Base-by-base conservation (phyloP, 2,888 invertebrate species). In the Julus scanicus region DNA sequence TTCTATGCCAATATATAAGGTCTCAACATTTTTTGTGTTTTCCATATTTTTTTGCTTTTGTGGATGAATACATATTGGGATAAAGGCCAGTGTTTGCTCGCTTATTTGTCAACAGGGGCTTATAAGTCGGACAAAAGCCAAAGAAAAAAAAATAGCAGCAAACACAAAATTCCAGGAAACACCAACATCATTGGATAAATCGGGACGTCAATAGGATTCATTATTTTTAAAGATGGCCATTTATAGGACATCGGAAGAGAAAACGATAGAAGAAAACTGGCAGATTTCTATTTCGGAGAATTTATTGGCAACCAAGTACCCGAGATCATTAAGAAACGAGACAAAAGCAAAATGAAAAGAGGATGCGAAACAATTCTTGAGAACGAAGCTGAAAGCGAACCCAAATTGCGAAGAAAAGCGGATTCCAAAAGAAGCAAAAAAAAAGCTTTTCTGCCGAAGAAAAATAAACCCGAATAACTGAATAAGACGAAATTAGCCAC, bases 181-280 rank as follows among this genome's bases (percentile, higher is more conserved):
- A 29, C 71, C 20, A 71, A 71, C 71, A 71, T 71, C 8, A 29
- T 71, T 13, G 71, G 29, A 71, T 29, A 71, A 71, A 71, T 71
- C 63, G 71, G 29, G 8, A 71, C 71, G 71, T 29, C 71, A 71
- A 71, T 71, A 29, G 71, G 71, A 71, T 71, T 71, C 71, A 71
- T 71, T 71, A 71, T 71, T 71, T 71, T 71, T 71, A 71, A 71
- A 71, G 71, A 71, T 71, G 71, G 71, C 71, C 71, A 71, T 71
- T 71, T 71, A 71, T 71, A 29, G 20, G 20, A n/a, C 11, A 20
- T 63, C 63, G 63, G 20, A 13, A 5, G 29, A 71, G 71, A 71
- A 71, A 63, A 20, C 13, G 13, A 49, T 71, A 29, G 71, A 71
- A 71, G 71, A 71, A 29, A 71, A 71, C 71, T 71, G 29, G 29